A percentile compares a stretch with the other conserved stretches of the same genome.
Evolutionary conservation across 1,140 invertebrate species (phyloP).

Genomic region (Stegodyphus dumicola): DNA sequence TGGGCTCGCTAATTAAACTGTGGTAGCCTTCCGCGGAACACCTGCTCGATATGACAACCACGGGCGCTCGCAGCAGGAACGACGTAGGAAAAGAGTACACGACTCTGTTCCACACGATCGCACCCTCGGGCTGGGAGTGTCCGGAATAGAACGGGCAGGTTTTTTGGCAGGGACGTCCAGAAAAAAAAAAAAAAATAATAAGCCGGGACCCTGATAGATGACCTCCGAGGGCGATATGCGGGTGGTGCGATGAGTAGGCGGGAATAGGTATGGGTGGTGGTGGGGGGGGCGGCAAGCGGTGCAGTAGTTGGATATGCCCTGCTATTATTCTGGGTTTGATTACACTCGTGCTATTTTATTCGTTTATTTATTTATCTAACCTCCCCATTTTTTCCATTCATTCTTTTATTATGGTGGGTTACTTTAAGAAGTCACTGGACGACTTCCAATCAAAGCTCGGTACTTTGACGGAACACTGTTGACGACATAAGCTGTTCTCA

Average conservation of each 20-base stretch:
- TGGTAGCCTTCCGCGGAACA: not conserved
- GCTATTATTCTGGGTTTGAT: constrained; percentile 47
- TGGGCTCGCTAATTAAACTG: constrained; percentile 30
- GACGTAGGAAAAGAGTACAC: not conserved
- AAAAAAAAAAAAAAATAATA: constrained; percentile 21
- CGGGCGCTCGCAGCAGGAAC: not conserved
- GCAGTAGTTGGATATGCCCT: constrained; percentile 1
- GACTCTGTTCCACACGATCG: constrained; percentile 29
- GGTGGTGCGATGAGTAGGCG: constrained; percentile 48
- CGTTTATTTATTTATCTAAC: too few relatives aligned
- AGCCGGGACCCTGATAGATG: constrained; percentile 25
- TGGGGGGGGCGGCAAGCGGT: not conserved
- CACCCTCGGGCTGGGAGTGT: constrained; percentile 31
- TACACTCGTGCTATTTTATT: not conserved
- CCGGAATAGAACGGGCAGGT: not conserved
- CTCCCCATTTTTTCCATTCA: too few relatives aligned
- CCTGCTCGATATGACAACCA: constrained; percentile 10
- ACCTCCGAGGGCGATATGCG: constrained; percentile 44
- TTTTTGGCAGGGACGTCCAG: too few relatives aligned
- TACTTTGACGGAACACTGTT: too few relatives aligned
- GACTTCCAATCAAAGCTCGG: too few relatives aligned
- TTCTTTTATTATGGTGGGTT: too few relatives aligned
- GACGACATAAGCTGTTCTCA: too few relatives aligned
- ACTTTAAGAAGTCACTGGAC: too few relatives aligned
- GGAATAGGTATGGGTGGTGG: not conserved